These are phyloP conservation scores for Ichneumoninae sp. DNA, from an alignment of 2,888 invertebrate genomes.

Conservation along the genomic window DNA sequence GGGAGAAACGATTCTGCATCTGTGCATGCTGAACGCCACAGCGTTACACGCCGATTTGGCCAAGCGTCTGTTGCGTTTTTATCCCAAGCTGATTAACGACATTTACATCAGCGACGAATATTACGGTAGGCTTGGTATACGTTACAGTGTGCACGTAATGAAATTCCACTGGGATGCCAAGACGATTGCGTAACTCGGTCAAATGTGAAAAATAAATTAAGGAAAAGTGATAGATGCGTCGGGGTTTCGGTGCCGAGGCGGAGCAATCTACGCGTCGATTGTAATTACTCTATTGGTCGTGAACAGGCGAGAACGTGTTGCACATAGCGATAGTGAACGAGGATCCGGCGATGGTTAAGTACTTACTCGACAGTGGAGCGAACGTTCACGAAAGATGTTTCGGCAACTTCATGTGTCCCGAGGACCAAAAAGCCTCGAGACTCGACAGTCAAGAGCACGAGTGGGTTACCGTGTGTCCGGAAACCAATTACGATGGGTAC, in stretches of 20 bases:
- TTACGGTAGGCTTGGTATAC: slow-evolving; percentile 89
- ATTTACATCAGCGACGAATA: slow-evolving; percentile 98
- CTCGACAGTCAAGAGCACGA: slow-evolving; percentile 95
- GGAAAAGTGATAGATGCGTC: slow-evolving; percentile 41
- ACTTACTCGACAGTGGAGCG: slow-evolving; percentile 95
- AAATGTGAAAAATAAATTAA: slow-evolving; percentile 47
- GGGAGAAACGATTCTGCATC: slow-evolving; percentile 97
- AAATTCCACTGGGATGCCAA: slow-evolving; percentile 13
- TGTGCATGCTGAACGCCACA: slow-evolving; percentile 96
- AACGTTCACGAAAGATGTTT: slow-evolving; percentile 96
- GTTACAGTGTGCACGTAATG: neutral
- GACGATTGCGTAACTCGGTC: slow-evolving; percentile 12
- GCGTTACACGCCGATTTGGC: slow-evolving; percentile 97
- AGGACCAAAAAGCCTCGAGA: slow-evolving; percentile 97
- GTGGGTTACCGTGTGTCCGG: slow-evolving; percentile 92
- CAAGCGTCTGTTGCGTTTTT: slow-evolving; percentile 94
- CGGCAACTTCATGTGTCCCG: slow-evolving; percentile 98
- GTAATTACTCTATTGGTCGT: neutral
- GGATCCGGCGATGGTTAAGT: slow-evolving; percentile 98
- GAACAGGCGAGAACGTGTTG: slow-evolving; percentile 94
- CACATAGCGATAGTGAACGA: slow-evolving; percentile 99
- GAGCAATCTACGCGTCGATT: neutral
- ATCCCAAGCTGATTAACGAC: slow-evolving; percentile 98
- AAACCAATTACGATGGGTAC: slow-evolving; percentile 94
- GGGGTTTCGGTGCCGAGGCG: neutral